Evolutionary conservation across 2,113 vertebrate species (phyloP).

Genomic region (Neolamprologus ventralis): DNA sequence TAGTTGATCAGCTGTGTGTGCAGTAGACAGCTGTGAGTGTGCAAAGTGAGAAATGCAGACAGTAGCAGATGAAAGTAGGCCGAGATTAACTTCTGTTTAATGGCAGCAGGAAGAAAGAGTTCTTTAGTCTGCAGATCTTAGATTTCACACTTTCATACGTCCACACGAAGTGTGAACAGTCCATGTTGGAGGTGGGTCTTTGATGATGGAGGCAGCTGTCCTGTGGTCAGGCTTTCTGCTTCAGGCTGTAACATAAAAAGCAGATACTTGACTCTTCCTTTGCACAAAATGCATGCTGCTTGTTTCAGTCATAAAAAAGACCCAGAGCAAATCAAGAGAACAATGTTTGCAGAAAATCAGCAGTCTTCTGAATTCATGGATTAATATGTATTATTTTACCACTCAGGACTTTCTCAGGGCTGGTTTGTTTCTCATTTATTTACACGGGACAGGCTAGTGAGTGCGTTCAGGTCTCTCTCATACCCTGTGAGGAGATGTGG

Average conservation of each 20-base stretch:
- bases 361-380: not conserved
- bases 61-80: not conserved
- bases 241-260: not conserved
- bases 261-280: not conserved
- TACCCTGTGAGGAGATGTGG: not conserved
- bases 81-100: not conserved
- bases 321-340: not conserved
- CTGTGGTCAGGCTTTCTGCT: not conserved
- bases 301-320: not conserved
- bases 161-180: not conserved
- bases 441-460: not conserved
- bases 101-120: not conserved
- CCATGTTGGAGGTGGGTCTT: not conserved
- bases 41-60: not conserved
- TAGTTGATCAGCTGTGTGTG: not conserved
- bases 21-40: not conserved
- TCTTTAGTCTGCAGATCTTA: not conserved
- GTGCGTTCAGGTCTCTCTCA: not conserved
- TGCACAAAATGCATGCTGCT: fast-evolving
- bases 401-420: not conserved
- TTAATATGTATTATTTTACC: not conserved
- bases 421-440: not conserved
- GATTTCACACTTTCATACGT: not conserved
- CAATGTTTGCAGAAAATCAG: not conserved
- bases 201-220: not conserved